Evolutionary conservation across 2,797 vertebrate genomes (phyloP).

Genomic region (Sebastes hubbsi): DNA sequence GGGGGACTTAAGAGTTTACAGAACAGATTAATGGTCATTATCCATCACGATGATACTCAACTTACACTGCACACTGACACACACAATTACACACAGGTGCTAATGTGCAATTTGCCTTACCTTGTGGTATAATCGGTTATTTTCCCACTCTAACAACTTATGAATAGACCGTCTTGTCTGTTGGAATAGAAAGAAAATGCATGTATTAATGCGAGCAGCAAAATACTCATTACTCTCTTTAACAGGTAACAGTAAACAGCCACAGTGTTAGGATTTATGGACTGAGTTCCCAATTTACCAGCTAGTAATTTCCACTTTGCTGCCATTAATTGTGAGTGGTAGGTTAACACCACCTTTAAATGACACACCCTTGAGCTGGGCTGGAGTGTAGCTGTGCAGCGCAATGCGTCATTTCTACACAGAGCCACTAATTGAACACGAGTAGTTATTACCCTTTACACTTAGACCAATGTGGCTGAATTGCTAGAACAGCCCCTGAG

Average conservation of each 20-base stretch:
- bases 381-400: constrained; percentile 35
- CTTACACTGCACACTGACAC: constrained; percentile 35
- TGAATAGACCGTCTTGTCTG: constrained; percentile 98
- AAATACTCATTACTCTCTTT: constrained; percentile 47
- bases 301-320: constrained; percentile 80
- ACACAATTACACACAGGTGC: constrained; percentile 49
- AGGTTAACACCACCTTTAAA: constrained; percentile 64
- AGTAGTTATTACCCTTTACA: constrained; percentile 58
- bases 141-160: constrained; percentile 99
- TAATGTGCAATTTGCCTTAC: constrained; percentile 79
- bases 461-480: constrained; percentile 51
- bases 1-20: constrained; percentile 57
- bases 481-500: constrained; percentile 64
- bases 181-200: constrained; percentile 30
- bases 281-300: constrained; percentile 76
- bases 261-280: constrained; percentile 76
- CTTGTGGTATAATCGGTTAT: constrained; percentile 99
- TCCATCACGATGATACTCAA: constrained; percentile 47
- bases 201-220: constrained; percentile 10
- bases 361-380: constrained; percentile 54
- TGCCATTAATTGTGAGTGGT: constrained; percentile 70
- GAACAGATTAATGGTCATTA: constrained; percentile 63
- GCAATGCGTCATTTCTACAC: constrained; percentile 65
- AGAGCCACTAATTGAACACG: constrained; percentile 68
- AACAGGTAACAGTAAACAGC: constrained; percentile 71